Evolutionary conservation across 2,888 invertebrate genomes (phyloP), one percentile per base, ranked within the genome.

Genomic region (Spodoptera littoralis): DNA sequence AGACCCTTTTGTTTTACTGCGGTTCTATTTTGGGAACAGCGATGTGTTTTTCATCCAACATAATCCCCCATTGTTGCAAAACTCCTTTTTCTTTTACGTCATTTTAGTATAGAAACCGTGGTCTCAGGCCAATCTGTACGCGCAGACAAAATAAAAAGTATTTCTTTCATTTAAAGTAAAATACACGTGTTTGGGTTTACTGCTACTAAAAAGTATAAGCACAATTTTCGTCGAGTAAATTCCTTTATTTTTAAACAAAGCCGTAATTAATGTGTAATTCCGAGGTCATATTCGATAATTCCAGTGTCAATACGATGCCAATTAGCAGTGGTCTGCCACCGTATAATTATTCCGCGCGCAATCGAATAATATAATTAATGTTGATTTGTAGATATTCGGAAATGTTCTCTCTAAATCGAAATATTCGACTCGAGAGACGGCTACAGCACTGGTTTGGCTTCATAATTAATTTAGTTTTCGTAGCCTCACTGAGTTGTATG

Each of bases 1-100:
- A 65, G 50, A 55, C 42, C 57, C 57, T 61, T 64, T 69, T 63
- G 53, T 72, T 59, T 65, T 64, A 57, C 27, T 58, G 41, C 13
- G 11, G 42, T 51, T 59, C 65, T 63, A 65, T 75, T 72, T 65
- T 56, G 44, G 50, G 43, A 60, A 53, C 43, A 30, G 27, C 13
- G 22, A 42, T 13, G 18, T 58, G n/a, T 30, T 62, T 56, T 65
- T 67, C 44, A 54, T 53, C 49, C 51, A 11, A 11, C 6, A 9
- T 41, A 54, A 56, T 43, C 24, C 8, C 11, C 13, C 11, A 22
- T 48, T 55, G 5, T 22, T 43, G 46, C 0, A 11, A 11, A 41
- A 6, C 1, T 41, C 5, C 6, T 24, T 49, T 53, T 42, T 36
- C 36, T 36, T 36, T 36, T 36, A 36, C 36, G 8, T 36, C 36